Percentiles rank a stretch among this genome's conserved stretches.
These are phyloP conservation scores for Dromococcyx pavoninus DNA, from an alignment of 2,797 vertebrate species.

Conservation along the genomic window DNA sequence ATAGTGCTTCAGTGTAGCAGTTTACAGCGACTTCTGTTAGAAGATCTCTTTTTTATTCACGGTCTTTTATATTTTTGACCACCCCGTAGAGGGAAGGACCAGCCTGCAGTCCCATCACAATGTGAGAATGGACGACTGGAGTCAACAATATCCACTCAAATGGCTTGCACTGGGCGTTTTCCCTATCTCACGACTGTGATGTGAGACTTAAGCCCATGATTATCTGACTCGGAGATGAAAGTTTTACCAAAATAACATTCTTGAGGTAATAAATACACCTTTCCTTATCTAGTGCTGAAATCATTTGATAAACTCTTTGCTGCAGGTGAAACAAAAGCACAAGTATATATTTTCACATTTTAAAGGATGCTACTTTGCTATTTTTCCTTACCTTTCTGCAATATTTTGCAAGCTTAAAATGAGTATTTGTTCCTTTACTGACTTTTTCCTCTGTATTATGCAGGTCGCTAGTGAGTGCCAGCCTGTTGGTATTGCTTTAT, in stretches of 20 bases:
- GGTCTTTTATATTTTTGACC: background rate
- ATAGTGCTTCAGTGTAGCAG: background rate
- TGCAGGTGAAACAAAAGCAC: background rate
- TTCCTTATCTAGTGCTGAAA: constrained; percentile 22
- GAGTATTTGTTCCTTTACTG: constrained; percentile 15
- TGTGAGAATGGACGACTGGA: background rate
- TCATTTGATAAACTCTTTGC: constrained; percentile 9
- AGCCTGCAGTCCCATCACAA: background rate
- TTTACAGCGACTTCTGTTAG: background rate
- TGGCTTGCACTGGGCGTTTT: background rate
- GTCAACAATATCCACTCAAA: background rate
- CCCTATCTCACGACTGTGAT: background rate
- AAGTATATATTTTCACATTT: constrained; percentile 16
- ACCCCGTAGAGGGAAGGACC: accelerated
- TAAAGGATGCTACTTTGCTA: background rate
- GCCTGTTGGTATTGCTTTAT: constrained; percentile 40
- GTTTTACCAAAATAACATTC: constrained; percentile 30
- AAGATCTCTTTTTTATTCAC: background rate
- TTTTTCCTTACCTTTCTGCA: constrained; percentile 2
- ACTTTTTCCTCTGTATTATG: background rate
- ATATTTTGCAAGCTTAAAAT: constrained; percentile 2
- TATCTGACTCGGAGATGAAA: background rate
- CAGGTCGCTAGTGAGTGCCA: constrained; percentile 37
- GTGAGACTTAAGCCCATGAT: background rate
- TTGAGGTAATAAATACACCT: background rate